Base-by-base conservation (phyloP, 2,797 vertebrate genomes). In the Darevskia nairensis region DNA sequence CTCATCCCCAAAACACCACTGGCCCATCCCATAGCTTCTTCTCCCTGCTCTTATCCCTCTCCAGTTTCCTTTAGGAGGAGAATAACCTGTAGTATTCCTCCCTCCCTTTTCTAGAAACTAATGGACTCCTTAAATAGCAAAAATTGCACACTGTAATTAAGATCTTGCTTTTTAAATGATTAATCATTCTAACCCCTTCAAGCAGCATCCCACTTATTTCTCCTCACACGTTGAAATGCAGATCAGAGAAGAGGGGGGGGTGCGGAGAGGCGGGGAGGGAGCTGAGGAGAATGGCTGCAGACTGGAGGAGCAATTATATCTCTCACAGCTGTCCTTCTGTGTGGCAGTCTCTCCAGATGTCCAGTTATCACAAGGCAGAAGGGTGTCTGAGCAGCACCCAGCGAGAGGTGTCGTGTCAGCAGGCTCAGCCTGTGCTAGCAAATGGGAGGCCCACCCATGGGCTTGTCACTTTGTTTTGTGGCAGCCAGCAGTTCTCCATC, bases 141-240 rank as follows among this genome's bases (percentile, higher is more conserved):
- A 97, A 97, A 97, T 97, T 97, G 96, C 96, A 96, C 97, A 96
- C 96, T 97, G 96, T 97, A 97, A 97, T 97, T 97, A 97, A 97
- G 96, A 97, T 96, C 97, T 97, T 97, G 97, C 96, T 97, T 97
- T 97, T 97, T 96, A 97, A 97, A 97, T 97, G 97, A 97, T 97
- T 97, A 97, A 97, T 97, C 97, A 97, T 97, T 97, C 96, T 96
- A 97, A 97, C 96, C 96, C 96, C 96, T 97, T 96, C 95, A 93
- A 97, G 97, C 96, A 92, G 96, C 95, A 96, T 94, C 96, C 96
- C 94, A 94, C 96, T 97, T 96, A 95, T 95, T 96, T 92, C 96
- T 96, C 94, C 95, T 95, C 96, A 96, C 96, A 96, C 96, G 97
- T 97, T 97, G 96, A 97, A 97, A 97, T 97, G 96, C 96, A 97